Percentiles rank a stretch among this genome's conserved stretches.
phyloP scores from a whole-genome alignment of 1,140 invertebrate species.

The Hylyphantes graminicola region DNA sequence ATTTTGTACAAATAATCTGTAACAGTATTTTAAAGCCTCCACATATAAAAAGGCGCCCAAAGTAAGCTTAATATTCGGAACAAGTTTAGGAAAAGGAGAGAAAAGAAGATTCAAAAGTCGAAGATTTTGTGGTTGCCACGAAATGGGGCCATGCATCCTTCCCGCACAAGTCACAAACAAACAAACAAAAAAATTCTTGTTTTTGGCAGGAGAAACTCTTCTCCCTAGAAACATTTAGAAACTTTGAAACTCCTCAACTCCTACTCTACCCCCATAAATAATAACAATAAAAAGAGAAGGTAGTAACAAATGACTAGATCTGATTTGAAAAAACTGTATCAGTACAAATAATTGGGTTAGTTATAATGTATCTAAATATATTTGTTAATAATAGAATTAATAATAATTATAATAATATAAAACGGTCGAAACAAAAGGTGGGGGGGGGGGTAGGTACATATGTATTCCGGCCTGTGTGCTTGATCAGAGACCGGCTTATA shows the following conservation, averaged over 20 bases:
- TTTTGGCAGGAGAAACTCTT: neutral
- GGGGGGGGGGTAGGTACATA: no score
- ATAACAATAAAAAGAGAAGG: conserved; percentile 45
- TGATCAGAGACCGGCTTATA: no score
- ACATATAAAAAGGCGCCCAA: neutral
- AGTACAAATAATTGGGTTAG: no score
- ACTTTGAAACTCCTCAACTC: conserved; percentile 46
- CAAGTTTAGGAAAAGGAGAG: neutral
- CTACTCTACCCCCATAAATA: conserved; percentile 43
- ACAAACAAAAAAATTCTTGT: conserved; percentile 7
- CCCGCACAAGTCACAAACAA: neutral
- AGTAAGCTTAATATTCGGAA: conserved; percentile 11
- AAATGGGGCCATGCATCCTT: conserved; percentile 32
- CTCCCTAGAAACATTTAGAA: conserved; percentile 38
- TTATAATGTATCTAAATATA: no score
- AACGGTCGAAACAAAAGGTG: no score
- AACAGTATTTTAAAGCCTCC: neutral
- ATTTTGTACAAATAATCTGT: neutral
- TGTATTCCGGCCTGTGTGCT: no score
- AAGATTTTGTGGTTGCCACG: neutral
- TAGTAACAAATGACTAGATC: conserved; percentile 8
- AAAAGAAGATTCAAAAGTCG: conserved; percentile 10
- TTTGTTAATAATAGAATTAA: no score
- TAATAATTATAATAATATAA: no score
- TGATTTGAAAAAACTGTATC: no score